Evolutionary conservation across 2,113 vertebrate species (phyloP).

Genomic region (Vidua chalybeata): DNA sequence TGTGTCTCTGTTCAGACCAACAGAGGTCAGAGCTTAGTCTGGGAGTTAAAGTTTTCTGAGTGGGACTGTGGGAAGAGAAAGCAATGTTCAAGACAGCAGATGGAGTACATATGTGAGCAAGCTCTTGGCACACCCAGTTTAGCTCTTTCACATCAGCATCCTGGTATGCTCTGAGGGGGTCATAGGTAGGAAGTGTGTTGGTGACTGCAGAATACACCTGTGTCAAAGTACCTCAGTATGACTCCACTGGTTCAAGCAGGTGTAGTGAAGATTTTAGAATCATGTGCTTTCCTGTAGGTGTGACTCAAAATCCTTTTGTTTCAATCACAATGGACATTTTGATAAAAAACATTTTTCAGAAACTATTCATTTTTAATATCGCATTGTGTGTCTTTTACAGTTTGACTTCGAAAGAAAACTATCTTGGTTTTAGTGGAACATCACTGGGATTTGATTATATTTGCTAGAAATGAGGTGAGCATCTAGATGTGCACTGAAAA

Average conservation of each 20-base stretch:
- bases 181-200: background rate
- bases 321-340: background rate
- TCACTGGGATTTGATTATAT: background rate
- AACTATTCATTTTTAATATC: background rate
- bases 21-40: background rate
- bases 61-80: background rate
- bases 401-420: background rate
- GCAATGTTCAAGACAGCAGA: background rate
- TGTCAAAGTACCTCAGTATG: background rate
- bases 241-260: background rate
- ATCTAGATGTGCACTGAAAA: background rate
- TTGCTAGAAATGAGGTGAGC: background rate
- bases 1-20: background rate
- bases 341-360: background rate
- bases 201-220: background rate
- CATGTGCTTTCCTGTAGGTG: background rate
- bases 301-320: background rate
- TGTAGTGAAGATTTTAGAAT: background rate
- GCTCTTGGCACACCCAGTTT: background rate
- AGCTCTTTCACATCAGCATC: background rate
- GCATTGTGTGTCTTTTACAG: background rate
- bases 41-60: background rate
- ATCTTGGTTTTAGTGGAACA: background rate
- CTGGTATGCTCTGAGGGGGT: rapidly evolving
- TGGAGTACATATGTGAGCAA: background rate